phyloP scores from a whole-genome alignment of 1,140 invertebrate genomes.

The Diachasmimorpha longicaudata region DNA sequence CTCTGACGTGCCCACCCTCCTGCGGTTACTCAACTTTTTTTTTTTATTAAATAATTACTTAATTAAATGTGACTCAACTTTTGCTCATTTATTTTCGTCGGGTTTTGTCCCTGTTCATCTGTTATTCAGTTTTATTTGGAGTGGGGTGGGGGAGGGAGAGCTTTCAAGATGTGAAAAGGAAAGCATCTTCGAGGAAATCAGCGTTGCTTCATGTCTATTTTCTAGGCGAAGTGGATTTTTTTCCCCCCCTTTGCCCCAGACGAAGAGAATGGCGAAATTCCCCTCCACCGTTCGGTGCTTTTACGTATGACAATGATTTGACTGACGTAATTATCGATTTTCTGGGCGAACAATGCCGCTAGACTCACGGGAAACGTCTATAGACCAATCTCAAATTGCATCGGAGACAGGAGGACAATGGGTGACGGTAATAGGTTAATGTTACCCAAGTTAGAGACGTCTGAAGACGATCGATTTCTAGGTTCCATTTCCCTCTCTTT shows the following conservation, averaged over 20 bases:
- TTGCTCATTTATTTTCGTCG: too few species aligned
- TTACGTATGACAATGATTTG: neutral
- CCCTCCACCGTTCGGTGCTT: neutral
- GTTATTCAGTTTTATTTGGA: too few species aligned
- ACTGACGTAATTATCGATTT: slow-evolving; percentile 17
- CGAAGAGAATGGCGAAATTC: neutral
- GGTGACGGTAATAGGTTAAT: slow-evolving; percentile 25
- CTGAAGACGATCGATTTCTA: neutral
- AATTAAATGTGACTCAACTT: neutral
- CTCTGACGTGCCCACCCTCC: neutral
- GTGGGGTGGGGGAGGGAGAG: too few species aligned
- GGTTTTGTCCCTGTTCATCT: too few species aligned
- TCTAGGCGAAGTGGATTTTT: neutral
- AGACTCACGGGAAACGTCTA: neutral
- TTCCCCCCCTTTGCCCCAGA: too few species aligned
- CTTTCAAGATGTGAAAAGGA: too few species aligned
- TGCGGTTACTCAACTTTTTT: neutral
- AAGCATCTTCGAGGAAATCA: too few species aligned
- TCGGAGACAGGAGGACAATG: slow-evolving; percentile 19
- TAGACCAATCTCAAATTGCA: slow-evolving; percentile 21
- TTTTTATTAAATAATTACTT: neutral
- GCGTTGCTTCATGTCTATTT: too few species aligned
- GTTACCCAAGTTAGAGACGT: slow-evolving; percentile 22
- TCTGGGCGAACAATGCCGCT: slow-evolving; percentile 14
- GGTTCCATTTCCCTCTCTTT: neutral